Evolutionary conservation across 2,797 vertebrate species (phyloP), one percentile per base, ranked within the genome.

Genomic region (Heliangelus exortis): DNA sequence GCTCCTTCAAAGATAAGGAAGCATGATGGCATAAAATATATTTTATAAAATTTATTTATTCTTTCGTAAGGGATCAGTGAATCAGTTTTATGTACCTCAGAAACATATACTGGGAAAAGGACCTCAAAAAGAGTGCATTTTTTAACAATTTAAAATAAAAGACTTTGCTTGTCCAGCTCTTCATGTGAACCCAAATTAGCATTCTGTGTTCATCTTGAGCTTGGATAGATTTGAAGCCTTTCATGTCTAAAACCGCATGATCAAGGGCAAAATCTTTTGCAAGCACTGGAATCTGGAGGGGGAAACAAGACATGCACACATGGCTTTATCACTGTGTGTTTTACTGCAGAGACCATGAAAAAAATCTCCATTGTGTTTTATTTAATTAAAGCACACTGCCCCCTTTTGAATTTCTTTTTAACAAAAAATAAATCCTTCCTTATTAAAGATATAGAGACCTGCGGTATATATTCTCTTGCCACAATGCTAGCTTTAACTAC

Each of bases 221-320:
- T 73, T 75, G 77, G 89, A 91, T 94, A 90, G 75, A 95, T 90
- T 84, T 65, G 62, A 91, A 90, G 92, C 50, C 95, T 97, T 97
- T 97, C 94, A 96, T 93, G 97, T 96, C 55, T 93, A 92, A 96
- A 97, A 93, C 89, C 26, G 63, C 84, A 77, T 53, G 80, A 96
- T 97, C 96, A 96, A 97, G 97, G 95, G 92, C 95, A 93, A 93
- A 97, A 95, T 91, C 95, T 95, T 90, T 90, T 84, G 54, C 92
- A 91, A 69, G 93, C 73, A 81, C 72, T 51, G 36, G 94, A 95
- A 95, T 92, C 66, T 81, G 91, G 76, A 77, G 51, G 72, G 87
- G 66, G 66, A 95, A 94, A 69, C 86, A 93, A 89, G 53, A 92
- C 87, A 80, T 0, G 9, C 80, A 61, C 61, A 76, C 74, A 48